Evolutionary conservation across 2,888 invertebrate genomes (phyloP), one percentile per base, ranked within the genome.

Genomic region (Diplazon laetatorius): DNA sequence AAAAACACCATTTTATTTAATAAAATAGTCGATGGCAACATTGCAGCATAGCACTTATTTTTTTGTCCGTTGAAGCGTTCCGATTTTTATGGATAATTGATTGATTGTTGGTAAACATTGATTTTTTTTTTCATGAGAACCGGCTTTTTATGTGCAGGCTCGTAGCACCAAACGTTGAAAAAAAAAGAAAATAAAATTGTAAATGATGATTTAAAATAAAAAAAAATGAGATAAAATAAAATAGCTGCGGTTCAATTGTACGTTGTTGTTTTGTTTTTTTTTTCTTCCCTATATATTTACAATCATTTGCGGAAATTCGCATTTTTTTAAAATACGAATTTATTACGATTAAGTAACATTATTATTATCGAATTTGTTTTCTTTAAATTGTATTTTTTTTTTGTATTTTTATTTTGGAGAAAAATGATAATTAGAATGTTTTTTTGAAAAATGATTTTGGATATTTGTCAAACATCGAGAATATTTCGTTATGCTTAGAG

Each of bases 21-120:
- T 74, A 76, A 73, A 73, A 55, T 78, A 76, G 69, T 81, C 73
- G 59, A 79, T 81, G 81, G 80, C 81, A 81, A 81, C 75, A 63
- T 81, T 77, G 59, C 75, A 80, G 79, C 77, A 72, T 80, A 74
- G 66, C 78, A 81, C 78, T 76, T 79, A 30, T 63, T 68, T n/a
- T n/a, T 68, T 44, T 72, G 71, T 72, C 76, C 75, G 62, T 72
- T 75, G 66, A 72, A 76, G 46, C 68, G n/a, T n/a, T n/a, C 37
- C 62, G 68, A 68, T 65, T 16, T 62, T 46, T 57, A n/a, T n/a
- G n/a, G 68, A 60, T 72, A 75, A 79, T 46, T 62, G 55, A 79
- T 72, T 72, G 75, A 68, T 78, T 69, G 57, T 68, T 62, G n/a
- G n/a, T 65, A 65, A 59, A 76, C 68, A 66, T 71, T 57, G 50